Base-by-base conservation (phyloP, 2,113 vertebrate genomes). In the Phrynocephalus versicolor region DNA sequence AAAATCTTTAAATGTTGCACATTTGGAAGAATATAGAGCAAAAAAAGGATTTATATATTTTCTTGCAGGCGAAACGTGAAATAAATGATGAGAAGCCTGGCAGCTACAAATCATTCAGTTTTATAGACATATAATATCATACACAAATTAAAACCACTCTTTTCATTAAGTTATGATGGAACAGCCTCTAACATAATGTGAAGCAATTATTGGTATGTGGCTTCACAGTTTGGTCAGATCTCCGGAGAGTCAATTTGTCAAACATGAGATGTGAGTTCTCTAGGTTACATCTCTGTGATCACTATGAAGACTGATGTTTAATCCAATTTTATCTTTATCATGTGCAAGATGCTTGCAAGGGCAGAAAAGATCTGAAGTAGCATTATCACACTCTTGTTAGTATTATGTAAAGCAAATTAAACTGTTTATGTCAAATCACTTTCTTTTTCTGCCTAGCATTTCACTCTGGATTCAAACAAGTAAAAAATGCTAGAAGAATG, bases 151-250 rank as follows among this genome's bases (percentile, higher is more conserved):
- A 73, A 69, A 64, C 45, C 33, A 3, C n/a, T 16, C 1, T 19
- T 85, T 86, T 58, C 87, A 77, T 79, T 87, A 88, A 81, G 70
- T 0, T 58, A 67, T 60, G 12, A 65, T 30, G 37, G 81, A 37
- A 57, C 33, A 76, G 62, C 88, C 30, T 87, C 80, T 64, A 84
- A 41, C 89, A 30, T 64, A 91, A 91, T 57, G 80, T 62, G 89
- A 89, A 93, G 73, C 55, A 85, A 82, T 51, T 87, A 78, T 89
- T 70, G 8, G 57, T 70, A 75, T 25, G 88, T 79, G 62, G 88
- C 87, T 84, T 73, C 79, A 75, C 58, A 87, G 51, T 85, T 84
- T 81, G 71, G 73, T 75, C 90, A 94, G 27, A 88, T 75, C 71
- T 92, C 78, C 76, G 69, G 3, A 19, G 37, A 91, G 82, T 30